Percentiles rank a stretch among this genome's conserved stretches.
Evolutionary conservation across 2,888 invertebrate genomes (phyloP).

Genomic region (Cinara cedri): DNA sequence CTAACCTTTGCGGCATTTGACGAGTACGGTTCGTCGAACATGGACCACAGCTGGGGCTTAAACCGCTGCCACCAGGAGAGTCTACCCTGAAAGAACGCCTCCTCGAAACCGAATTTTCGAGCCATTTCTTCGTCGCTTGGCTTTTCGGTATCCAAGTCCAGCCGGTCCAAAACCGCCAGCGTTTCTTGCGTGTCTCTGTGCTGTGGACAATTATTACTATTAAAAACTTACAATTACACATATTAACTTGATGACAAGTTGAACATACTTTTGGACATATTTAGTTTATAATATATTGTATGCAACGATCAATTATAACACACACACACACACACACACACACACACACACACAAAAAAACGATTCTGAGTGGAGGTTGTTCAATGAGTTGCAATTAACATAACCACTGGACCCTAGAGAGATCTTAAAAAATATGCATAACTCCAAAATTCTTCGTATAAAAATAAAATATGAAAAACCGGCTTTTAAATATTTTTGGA

Average conservation of each 20-base stretch:
- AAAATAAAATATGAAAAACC: conserved; percentile 16
- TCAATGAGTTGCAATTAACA: too few species aligned
- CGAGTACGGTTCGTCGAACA: conserved; percentile 99
- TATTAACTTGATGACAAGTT: too few species aligned
- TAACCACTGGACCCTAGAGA: too few species aligned
- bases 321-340: too few species aligned
- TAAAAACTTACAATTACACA: background rate
- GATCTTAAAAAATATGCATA: too few species aligned
- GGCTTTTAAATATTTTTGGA: too few species aligned
- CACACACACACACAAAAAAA: too few species aligned
- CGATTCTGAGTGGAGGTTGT: too few species aligned
- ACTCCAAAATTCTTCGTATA: too few species aligned
- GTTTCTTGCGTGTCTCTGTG: conserved; percentile 99
- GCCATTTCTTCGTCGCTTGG: conserved; percentile 98
- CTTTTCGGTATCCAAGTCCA: conserved; percentile 97
- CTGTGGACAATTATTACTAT: conserved; percentile 66
- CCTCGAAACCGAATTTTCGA: conserved; percentile 95
- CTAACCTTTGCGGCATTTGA: conserved; percentile 93
- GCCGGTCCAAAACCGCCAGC: conserved; percentile 92
- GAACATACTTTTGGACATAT: too few species aligned
- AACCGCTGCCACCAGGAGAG: conserved; percentile 95
- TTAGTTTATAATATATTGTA: too few species aligned
- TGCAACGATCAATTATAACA: too few species aligned
- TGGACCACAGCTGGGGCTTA: conserved; percentile 97
- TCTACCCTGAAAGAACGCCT: conserved; percentile 88